Evolutionary conservation across 1,140 invertebrate species (phyloP), one percentile per base, ranked within the genome.

Genomic region (Acyrthosiphon pisum): DNA sequence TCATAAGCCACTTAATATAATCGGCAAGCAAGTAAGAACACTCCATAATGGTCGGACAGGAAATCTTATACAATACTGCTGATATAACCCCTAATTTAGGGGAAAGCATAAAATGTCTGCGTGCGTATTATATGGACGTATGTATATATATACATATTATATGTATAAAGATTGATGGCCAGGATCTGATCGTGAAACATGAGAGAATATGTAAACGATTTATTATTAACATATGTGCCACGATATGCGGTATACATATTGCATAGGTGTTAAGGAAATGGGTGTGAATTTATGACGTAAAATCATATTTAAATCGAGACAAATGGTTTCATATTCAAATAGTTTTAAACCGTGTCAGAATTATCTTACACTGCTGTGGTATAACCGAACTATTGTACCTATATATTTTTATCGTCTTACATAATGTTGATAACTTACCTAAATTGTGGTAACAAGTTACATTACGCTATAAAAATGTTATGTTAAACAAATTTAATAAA

Each of bases 1-100:
- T 60, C 53, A 60, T 60, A 60, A 60, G 88, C 50, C 88, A 90
- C 88, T 90, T 90, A 90, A 90, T 60, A 60, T 41, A 90, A 90
- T 90, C 50, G 26, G 53, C 53, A 90, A 90, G 30, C 88, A 60
- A 53, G 88, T 60, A 56, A 56, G 35, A 90, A 90, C 44, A n/a
- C 20, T 87, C 11, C 35, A 26, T 50, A 37, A 89, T 26, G n/a
- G 48, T 53, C 22, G 53, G 22, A 90, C 88, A 23, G 9, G 14
- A 90, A 56, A 90, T 90, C 88, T 56, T 90, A 30, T 56, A 30
- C 48, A 56, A 56, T 22, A n/a, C 22, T 41, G 35, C 35, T 60
- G n/a, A 56, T 41, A 22, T 41, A 44, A 90, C 50, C 35, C 50
- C 30, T 60, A 20, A 44, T 60, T 11, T 60, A 46, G 11, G 53